Evolutionary conservation across 2,797 vertebrate species (phyloP), one percentile per base, ranked within the genome.

Genomic region (Rallus crepitans): DNA sequence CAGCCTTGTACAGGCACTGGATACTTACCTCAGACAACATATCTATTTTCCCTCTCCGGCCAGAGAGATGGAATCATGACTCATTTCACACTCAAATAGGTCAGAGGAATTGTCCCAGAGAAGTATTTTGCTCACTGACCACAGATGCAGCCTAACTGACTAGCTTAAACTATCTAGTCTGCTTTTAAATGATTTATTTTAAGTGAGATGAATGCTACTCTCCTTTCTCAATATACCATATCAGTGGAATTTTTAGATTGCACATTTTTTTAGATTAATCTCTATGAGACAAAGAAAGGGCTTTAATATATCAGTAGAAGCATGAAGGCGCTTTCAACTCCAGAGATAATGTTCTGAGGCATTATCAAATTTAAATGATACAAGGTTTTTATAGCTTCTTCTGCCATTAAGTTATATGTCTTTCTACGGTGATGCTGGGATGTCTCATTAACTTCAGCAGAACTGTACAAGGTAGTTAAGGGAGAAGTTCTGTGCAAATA

Each of bases 371-470:
- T 82, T 68, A 85, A 93, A 92, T 69, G 10, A 85, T 57, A 71
- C 30, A 57, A 71, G 57, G 8, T 71, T 95, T 95, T 94, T 94
- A 88, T 56, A 81, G 63, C 65, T 88, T 59, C 72, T 71, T 75
- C 35, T 93, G 45, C 68, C 82, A 77, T 87, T 92, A 85, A 89
- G 53, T 73, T 80, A 83, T 0, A 0, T 48, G 35, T 28, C 82
- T 82, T 92, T 69, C 61, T 47, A 55, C 61, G 71, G 50, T 39
- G 57, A 64, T 52, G 82, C 56, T 78, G 15, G 33, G 48, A 76
- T 53, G 87, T 87, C 42, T 96, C 73, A 89, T 94, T 92, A 94
- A 83, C 61, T 89, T 82, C 50, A 78, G 21, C 37, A 81, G 68
- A 78, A 24, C 24, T 69, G 8, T 12, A 56, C 28, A 61, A 53